Base-by-base conservation (phyloP, 1,140 invertebrate genomes). In the Saccostrea glomerata region DNA sequence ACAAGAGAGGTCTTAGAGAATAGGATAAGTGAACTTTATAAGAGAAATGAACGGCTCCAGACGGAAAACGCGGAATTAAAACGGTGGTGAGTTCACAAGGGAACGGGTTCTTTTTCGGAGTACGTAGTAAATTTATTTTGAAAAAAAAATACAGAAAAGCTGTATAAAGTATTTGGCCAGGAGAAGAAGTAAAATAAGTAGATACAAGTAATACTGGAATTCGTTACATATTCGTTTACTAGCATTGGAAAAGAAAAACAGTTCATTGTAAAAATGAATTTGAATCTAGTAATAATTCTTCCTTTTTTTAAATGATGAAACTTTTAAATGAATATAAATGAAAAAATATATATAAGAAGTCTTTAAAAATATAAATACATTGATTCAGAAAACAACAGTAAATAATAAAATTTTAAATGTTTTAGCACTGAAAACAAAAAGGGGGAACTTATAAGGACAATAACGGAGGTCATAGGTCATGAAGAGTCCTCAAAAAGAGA, bases 1-100 rank as follows among this genome's bases (percentile, higher is more conserved):
- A 84, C 82, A n/a, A n/a, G 82, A 84, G 82, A 84, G 55, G 82
- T 84, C n/a, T 15, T 84, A 7, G 82, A 84, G 23, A 84, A 84
- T 40, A 54, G 82, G 40, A 84, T 84, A 20, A 55, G 47, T 84
- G 82, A 84, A 84, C 25, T 84, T 12, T 56, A 84, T n/a, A 17
- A 54, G 12, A 84, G 20, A 55, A 84, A 84, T 84, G 82, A 84
- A 54, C 40, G 40, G 20, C 47, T 84, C 1, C 47, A 55, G 55
- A n/a, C 82, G 54, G 55, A 84, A 56, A 84, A 84, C 4, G 15
- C 40, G 13, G 82, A 84, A 84, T 25, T 84, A 25, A 55, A 84
- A 54, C 36, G 40, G 5, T 56, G 82, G 55, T 84, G 47, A 82
- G 40, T 47, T n/a, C 25, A 15, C 73, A 30, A 25, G 7, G 7